Conservation (phyloP, 1,140 invertebrate genomes). For the Drosophila bocki region DNA sequence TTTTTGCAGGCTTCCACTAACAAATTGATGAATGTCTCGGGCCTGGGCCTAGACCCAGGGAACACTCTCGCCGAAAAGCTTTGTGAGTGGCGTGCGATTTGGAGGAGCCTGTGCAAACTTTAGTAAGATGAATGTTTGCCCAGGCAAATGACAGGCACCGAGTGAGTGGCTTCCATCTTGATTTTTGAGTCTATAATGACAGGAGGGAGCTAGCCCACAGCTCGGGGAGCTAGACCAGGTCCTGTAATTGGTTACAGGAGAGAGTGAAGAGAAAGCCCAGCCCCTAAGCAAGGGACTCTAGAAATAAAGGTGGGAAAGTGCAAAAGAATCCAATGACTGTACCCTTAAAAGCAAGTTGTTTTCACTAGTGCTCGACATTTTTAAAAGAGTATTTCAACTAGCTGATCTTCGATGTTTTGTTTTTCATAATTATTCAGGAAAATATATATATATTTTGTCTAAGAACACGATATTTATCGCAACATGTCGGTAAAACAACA, state of each 20-base stretch:
- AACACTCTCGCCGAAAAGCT: slow-evolving; percentile 17
- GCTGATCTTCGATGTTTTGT: background rate
- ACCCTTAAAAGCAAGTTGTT: background rate
- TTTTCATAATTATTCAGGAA: background rate
- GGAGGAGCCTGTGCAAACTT: slow-evolving; percentile 54
- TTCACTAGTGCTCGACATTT: background rate
- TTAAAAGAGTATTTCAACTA: background rate
- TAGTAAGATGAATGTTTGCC: slow-evolving; percentile 75
- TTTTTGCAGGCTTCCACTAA: slow-evolving; percentile 53
- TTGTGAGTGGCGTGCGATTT: slow-evolving; percentile 12
- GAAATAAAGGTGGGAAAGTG: background rate
- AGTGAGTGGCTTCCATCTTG: slow-evolving; percentile 71
- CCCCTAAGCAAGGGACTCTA: slow-evolving; percentile 1
- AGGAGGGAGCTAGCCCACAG: slow-evolving; percentile 35
- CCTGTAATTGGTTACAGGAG: slow-evolving; percentile 67
- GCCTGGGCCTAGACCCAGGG: slow-evolving; percentile 15
- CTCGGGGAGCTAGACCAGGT: slow-evolving; percentile 1
- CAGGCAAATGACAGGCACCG: slow-evolving; percentile 74
- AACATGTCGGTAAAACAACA: background rate
- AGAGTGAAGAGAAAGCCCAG: slow-evolving; percentile 25
- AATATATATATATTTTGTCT: background rate
- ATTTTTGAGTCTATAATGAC: slow-evolving; percentile 80
- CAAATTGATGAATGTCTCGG: slow-evolving; percentile 77
- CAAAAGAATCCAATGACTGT: background rate
- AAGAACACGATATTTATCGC: slow-evolving; percentile 17